Evolutionary conservation across 2,113 vertebrate genomes (phyloP).

Genomic region (Rhegmatorhina hoffmannsi): DNA sequence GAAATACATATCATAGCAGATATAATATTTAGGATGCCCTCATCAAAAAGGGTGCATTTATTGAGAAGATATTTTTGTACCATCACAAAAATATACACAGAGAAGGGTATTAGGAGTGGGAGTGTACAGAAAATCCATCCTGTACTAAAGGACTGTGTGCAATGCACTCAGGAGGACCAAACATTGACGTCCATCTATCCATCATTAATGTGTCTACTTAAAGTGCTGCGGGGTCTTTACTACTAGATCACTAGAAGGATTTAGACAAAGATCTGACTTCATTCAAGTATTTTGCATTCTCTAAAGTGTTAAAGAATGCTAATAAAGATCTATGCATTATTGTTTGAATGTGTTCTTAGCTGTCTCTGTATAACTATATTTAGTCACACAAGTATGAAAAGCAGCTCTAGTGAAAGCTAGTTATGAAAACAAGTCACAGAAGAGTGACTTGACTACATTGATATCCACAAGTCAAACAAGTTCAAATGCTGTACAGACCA

Average conservation of each 20-base stretch:
- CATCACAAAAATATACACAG: background rate
- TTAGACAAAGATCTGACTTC: background rate
- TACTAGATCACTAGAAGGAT: background rate
- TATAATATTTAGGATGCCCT: background rate
- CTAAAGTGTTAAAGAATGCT: background rate
- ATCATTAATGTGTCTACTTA: background rate
- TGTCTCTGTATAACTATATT: background rate
- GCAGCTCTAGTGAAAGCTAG: background rate
- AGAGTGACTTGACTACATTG: background rate
- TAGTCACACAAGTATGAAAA: background rate
- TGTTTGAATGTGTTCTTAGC: background rate
- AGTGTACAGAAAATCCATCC: background rate
- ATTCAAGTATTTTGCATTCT: background rate
- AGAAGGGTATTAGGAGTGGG: background rate
- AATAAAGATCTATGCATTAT: background rate
- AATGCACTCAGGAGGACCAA: background rate
- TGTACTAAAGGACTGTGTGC: background rate
- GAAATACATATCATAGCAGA: background rate
- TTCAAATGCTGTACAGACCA: constrained; percentile 11
- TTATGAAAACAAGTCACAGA: constrained; percentile 46
- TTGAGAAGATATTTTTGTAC: background rate
- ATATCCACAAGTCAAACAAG: constrained; percentile 41
- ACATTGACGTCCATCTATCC: background rate
- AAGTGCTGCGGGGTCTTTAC: background rate
- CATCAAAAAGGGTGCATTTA: background rate